Base-by-base conservation (phyloP, 2,113 vertebrate genomes). In the Cromileptes altivelis region DNA sequence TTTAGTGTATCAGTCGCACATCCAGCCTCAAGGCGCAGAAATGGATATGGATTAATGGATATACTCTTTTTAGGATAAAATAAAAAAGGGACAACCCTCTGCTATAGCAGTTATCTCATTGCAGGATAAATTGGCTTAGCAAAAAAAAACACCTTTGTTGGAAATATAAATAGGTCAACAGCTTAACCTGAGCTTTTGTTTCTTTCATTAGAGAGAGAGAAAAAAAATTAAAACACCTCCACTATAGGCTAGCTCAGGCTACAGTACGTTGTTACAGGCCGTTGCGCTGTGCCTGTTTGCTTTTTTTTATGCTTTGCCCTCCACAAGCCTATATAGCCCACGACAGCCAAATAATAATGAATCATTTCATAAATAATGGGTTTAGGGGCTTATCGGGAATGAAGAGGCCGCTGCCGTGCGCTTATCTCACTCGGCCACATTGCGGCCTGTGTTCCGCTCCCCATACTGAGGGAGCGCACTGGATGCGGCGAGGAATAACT, bases 321-420 rank as follows among this genome's bases (percentile, higher is more conserved):
- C 96, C 96, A 96, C 96, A 96, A 96, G 92, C 89, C 92, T 91
- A 91, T 93, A 93, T 91, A 94, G 92, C 88, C 87, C 81, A 90
- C 90, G 96, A 97, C 96, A 96, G 95, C 95, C 96, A 96, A 96
- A 97, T 97, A 97, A 97, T 97, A 97, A 97, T 97, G 97, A 97
- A 97, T 97, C 96, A 97, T 97, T 97, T 97, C 96, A 97, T 97
- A 97, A 97, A 96, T 97, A 97, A 97, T 97, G 96, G 96, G 95
- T 95, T 97, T 97, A 96, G 96, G 94, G 90, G 95, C 97, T 97
- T 97, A 97, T 97, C 97, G 94, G 95, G 95, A 95, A 96, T 96
- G 96, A 94, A 96, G 96, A 96, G 97, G 96, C 96, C 96, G 95
- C 92, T 94, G 96, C 96, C 93, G 96, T 89, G 92, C 92, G 91